Conservation (phyloP, 1,140 invertebrate genomes). For the Paralvinella palmiformis region DNA sequence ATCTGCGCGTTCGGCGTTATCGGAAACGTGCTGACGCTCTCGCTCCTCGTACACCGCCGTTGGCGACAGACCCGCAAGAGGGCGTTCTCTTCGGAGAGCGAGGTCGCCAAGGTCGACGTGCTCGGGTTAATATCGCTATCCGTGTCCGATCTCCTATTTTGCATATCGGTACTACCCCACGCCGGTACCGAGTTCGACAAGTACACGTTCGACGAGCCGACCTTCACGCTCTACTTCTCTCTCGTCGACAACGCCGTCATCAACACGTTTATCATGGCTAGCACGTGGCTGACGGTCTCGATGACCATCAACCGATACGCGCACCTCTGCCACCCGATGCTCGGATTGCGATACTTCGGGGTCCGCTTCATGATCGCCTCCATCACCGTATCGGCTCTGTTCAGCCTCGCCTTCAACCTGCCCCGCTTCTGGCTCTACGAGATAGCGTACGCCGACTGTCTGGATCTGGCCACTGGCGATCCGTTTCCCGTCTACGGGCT, state of each 20-base stretch:
- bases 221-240: not conserved
- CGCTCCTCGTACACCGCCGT: too few relatives aligned
- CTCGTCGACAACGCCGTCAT: conserved; percentile 29
- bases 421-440: conserved; percentile 35
- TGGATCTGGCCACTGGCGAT: conserved; percentile 22
- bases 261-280: conserved; percentile 41
- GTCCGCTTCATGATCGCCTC: conserved; percentile 32
- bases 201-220: not conserved
- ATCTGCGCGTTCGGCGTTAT: conserved; percentile 8
- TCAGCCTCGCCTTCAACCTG: conserved; percentile 31
- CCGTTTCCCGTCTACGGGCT: conserved; percentile 18
- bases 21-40: conserved; percentile 5
- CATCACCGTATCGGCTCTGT: conserved; percentile 30
- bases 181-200: not conserved
- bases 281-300: conserved; percentile 43
- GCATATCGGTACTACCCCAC: conserved; percentile 3
- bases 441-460: conserved; percentile 26
- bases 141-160: conserved; percentile 7
- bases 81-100: not conserved
- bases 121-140: not conserved
- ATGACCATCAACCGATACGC: conserved; percentile 43
- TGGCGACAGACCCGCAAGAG: conserved; percentile 4
- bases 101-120: not conserved
- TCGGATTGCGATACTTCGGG: conserved; percentile 36
- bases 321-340: conserved; percentile 43